Percentiles rank a stretch among this genome's conserved stretches.
phyloP scores from a whole-genome alignment of 1,140 invertebrate species.

The Aphelinus certus region DNA sequence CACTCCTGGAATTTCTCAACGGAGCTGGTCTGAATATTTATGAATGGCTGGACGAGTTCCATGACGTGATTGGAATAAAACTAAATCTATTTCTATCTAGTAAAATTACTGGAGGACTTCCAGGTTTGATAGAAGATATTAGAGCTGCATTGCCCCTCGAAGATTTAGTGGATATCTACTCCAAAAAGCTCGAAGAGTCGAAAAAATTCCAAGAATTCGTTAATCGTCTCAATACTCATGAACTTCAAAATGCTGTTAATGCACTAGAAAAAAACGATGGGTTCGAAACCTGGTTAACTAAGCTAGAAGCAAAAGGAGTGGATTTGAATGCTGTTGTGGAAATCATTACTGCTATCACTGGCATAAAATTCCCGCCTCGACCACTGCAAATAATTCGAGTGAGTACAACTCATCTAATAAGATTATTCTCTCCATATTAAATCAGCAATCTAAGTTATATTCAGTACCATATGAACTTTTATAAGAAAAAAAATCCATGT shows the following conservation, averaged over 20 bases:
- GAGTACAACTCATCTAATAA: too few species aligned
- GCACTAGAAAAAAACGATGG: slow-evolving; percentile 42
- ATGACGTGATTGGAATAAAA: slow-evolving; percentile 37
- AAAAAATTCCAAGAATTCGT: slow-evolving; percentile 47
- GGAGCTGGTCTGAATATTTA: slow-evolving; percentile 44
- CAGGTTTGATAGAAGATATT: slow-evolving; percentile 49
- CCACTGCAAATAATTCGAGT: too few species aligned
- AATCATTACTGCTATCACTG: slow-evolving; percentile 43
- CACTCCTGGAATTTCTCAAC: slow-evolving; percentile 40
- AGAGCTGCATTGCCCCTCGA: slow-evolving; percentile 46
- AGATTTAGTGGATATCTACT: slow-evolving; percentile 47
- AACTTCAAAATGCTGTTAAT: slow-evolving; percentile 45
- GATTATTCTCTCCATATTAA: too few species aligned
- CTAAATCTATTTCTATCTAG: neutral
- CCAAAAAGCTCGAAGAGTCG: slow-evolving; percentile 50
- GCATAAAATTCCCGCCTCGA: slow-evolving; percentile 43
- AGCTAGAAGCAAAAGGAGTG: slow-evolving; percentile 43
- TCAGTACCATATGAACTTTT: too few species aligned
- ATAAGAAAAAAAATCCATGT: too few species aligned
- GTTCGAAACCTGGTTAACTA: slow-evolving; percentile 43
- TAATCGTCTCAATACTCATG: slow-evolving; percentile 38
- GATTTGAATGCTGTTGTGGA: slow-evolving; percentile 44
- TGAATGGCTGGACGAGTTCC: slow-evolving; percentile 35
- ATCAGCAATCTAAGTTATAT: too few species aligned
- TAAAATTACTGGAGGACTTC: slow-evolving; percentile 43